Base-by-base conservation (phyloP, 2,888 invertebrate species). In the Melanargia galathea region DNA sequence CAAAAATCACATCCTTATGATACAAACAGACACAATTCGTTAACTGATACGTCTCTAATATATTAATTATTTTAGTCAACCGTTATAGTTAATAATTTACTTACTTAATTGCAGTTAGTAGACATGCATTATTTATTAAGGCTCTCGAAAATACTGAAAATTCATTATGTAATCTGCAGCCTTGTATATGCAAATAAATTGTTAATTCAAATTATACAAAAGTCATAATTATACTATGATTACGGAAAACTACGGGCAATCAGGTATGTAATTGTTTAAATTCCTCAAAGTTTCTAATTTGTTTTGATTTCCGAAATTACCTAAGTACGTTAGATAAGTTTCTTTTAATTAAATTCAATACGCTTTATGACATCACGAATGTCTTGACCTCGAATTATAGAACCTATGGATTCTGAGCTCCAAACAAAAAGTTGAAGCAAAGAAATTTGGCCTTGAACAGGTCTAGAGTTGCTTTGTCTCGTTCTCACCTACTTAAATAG, bases 171-270 rank as follows among this genome's bases (percentile, higher is more conserved):
- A 7, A 16, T 2, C 13, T 16, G 18, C 18, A 18, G 5, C 6
- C 7, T 43, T 16, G 6, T 18, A 7, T 7, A 13, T 43, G 16
- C 20, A 20, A 20, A 20, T 22, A 4, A 46, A 22, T 46, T 16
- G 45, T 45, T 46, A 4, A 46, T 46, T 46, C 20, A 46, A 46
- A 46, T 46, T 46, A 46, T 13, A 20, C 45, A 46, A 11, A 22
- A 46, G 20, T 46, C 22, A 46, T 22, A 20, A 46, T 46, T 22
- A 46, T 22, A 46, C 18, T 16, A 16, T 16, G 45, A 46, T 46
- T 46, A 46, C 20, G 5, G 45, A 46, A 46, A 22, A 46, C 22
- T 46, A 46, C 0, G 4, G 13, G 22, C 45, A 46, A 43, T 43
- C 43, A 43, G 7, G 5, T 46, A 8, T 11, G 18, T 43, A 20